Evolutionary conservation across 2,888 invertebrate genomes (phyloP), one percentile per base, ranked within the genome.

Genomic region (Leptopterna dolabrata): DNA sequence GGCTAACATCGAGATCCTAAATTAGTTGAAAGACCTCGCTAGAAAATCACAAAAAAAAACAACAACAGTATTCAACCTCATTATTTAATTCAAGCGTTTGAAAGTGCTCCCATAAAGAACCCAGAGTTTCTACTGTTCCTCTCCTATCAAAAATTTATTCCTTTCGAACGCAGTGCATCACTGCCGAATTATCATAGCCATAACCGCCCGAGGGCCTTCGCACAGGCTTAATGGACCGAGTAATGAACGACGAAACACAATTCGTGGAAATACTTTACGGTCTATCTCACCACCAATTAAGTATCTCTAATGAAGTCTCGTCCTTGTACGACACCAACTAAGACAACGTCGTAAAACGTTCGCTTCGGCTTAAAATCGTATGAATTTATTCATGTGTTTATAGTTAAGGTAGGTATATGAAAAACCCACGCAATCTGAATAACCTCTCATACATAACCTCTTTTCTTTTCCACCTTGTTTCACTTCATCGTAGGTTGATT

Each of bases 281-380:
- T 36, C 0, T 16, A 27, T 71, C 27, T 71, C 27, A 76, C 41
- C 14, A 76, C 76, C 76, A 76, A 76, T 76, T 41, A 76, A 76
- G 76, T 76, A 76, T 41, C 76, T 76, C 29, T 76, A 76, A 76
- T 76, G 76, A 76, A 76, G 76, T 76, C 19, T 7, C 71, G 71
- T 27, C 71, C n/a, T 36, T 76, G 76, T 41, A 41, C 19, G 29
- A 45, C 78, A 36, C 43, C 45, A 24, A 16, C 19, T 41, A 27
- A 78, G 24, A 78, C 78, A 45, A 78, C n/a, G 45, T 78, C 78
- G 78, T 78, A 78, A 78, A 73, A 78, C 24, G 24, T 11, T 24
- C 63, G 11, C 63, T 63, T 63, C 24, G 63, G 11, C 63, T 24
- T 19, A 63, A 63, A 63, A 63, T 19, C 63, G 63, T 63, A 63